Evolutionary conservation across 92 coral and sea anemone species (phyloP).

Genomic region (Siderastrea radians): DNA sequence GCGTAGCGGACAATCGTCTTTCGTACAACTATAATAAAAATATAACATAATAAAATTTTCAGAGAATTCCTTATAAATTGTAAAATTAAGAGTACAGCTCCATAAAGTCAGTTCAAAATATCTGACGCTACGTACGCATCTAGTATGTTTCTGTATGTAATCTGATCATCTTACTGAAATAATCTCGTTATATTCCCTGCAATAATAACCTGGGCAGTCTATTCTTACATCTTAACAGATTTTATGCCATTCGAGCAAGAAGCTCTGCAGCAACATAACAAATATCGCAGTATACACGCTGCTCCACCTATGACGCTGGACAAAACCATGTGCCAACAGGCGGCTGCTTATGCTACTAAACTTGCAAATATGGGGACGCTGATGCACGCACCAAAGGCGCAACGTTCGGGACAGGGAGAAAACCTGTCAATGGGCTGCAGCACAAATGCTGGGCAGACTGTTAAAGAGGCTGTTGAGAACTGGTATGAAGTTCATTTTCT

Average conservation of each 20-base stretch:
- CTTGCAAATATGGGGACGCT: constrained; percentile 54
- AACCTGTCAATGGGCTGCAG: constrained; percentile 77
- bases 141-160: too few species aligned
- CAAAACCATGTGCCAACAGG: constrained; percentile 71
- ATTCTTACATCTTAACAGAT: neutral
- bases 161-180: too few species aligned
- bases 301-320: constrained; percentile 74
- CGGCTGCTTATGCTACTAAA: constrained; percentile 72
- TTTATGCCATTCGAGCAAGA: neutral
- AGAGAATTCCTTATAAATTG: too few species aligned
- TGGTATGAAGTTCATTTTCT: constrained; percentile 30
- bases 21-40: too few species aligned
- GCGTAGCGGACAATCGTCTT: too few species aligned
- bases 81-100: too few species aligned
- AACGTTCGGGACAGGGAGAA: constrained; percentile 71
- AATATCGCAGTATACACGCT: constrained; percentile 70
- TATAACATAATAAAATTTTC: too few species aligned
- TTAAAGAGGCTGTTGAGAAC: constrained; percentile 29
- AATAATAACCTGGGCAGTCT: neutral
- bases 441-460: constrained; percentile 14
- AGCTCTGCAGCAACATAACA: constrained; percentile 73
- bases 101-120: too few species aligned
- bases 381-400: constrained; percentile 47
- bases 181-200: neutral
- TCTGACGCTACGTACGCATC: too few species aligned